phyloP scores from a whole-genome alignment of 2,113 vertebrate genomes.

The Podocnemis expansa region DNA sequence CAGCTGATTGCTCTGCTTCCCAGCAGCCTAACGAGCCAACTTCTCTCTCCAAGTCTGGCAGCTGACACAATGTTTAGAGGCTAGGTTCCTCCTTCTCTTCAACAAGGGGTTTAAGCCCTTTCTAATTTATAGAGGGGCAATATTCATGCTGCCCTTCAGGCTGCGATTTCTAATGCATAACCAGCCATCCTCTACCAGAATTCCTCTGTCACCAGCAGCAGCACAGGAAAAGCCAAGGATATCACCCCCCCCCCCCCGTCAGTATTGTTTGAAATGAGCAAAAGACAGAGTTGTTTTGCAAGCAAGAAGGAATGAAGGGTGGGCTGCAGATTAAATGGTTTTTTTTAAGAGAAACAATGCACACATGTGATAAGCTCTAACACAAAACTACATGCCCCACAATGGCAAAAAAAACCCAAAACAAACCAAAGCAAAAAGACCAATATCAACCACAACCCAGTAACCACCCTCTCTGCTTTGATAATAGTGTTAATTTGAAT shows the following conservation, averaged over 20 bases:
- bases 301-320: not conserved
- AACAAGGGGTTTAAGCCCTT: not conserved
- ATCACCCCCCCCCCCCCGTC: not conserved
- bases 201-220: not conserved
- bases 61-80: not conserved
- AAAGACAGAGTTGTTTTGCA: not conserved
- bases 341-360: slow-evolving; percentile 19
- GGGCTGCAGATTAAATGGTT: not conserved
- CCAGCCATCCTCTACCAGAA: accelerated
- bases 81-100: not conserved
- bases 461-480: slow-evolving; percentile 4
- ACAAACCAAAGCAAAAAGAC: no score
- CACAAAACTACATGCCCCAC: slow-evolving; percentile 23
- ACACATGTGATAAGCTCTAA: not conserved
- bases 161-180: not conserved
- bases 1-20: not conserved
- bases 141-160: not conserved
- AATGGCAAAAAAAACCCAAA: slow-evolving; percentile 38
- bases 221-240: accelerated
- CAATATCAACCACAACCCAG: no score
- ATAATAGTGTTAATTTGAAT: slow-evolving; percentile 37
- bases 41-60: not conserved
- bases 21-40: not conserved
- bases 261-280: not conserved
- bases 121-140: not conserved